phyloP scores from a whole-genome alignment of 92 coral and sea anemone genomes.

The Epizoanthus ramosus region DNA sequence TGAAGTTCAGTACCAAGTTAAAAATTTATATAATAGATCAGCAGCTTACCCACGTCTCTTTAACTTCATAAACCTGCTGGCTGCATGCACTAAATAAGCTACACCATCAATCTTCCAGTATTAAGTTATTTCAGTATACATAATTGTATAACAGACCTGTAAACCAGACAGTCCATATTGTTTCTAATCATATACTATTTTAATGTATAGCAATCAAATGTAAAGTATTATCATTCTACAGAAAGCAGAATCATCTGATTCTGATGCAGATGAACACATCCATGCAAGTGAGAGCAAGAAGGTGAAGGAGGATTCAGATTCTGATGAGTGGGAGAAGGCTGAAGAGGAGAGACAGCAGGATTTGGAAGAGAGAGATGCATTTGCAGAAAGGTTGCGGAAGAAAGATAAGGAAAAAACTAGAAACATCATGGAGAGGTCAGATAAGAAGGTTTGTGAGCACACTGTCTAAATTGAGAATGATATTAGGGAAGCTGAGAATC shows the following conservation, averaged over 20 bases:
- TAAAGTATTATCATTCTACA: background rate
- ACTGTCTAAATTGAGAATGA: background rate
- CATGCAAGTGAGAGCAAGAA: conserved; percentile 35
- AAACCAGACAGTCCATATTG: too few relatives aligned
- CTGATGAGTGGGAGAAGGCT: conserved; percentile 92
- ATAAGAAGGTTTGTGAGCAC: conserved; percentile 72
- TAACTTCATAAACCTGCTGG: too few relatives aligned
- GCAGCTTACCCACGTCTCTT: too few relatives aligned
- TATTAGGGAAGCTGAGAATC: background rate
- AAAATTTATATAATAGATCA: too few relatives aligned
- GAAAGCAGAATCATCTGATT: conserved; percentile 67
- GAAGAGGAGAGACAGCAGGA: conserved; percentile 81
- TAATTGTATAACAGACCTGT: too few relatives aligned
- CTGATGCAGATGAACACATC: conserved; percentile 67
- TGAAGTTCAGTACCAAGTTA: too few relatives aligned
- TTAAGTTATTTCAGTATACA: too few relatives aligned
- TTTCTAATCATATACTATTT: too few relatives aligned
- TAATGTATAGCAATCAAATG: too few relatives aligned
- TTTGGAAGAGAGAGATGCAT: conserved; percentile 93
- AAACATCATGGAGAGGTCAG: conserved; percentile 89
- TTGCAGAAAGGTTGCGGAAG: conserved; percentile 84
- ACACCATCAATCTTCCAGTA: too few relatives aligned
- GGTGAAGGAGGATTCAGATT: conserved; percentile 57
- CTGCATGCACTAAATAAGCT: too few relatives aligned
- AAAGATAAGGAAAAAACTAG: conserved; percentile 91